phyloP scores from a whole-genome alignment of 1,140 invertebrate species.

The Ericerus pela region DNA sequence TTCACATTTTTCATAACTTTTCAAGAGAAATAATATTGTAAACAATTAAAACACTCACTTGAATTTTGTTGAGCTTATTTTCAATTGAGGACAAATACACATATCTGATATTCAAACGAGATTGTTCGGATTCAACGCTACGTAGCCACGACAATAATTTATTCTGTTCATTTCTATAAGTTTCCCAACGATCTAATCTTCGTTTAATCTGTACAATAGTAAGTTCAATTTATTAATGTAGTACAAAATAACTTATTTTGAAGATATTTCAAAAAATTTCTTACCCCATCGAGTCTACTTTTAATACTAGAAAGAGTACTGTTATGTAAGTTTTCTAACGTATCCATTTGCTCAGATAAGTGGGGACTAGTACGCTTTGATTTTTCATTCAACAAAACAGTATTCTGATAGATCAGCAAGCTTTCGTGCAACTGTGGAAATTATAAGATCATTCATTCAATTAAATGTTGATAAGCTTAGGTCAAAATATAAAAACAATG shows the following conservation, averaged over 20 bases:
- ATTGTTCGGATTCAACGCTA: constrained; percentile 59
- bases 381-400: not conserved
- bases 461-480: too few relatives aligned
- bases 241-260: too few relatives aligned
- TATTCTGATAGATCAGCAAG: not conserved
- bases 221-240: too few relatives aligned
- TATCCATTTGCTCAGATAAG: constrained; percentile 56
- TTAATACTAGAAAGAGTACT: constrained; percentile 65
- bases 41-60: constrained; percentile 21
- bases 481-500: too few relatives aligned
- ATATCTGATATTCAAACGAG: constrained; percentile 59
- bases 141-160: constrained; percentile 62
- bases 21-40: not conserved
- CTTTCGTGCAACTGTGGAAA: not conserved
- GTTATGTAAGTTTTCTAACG: constrained; percentile 68
- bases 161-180: constrained; percentile 55
- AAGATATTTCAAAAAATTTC: constrained; percentile 14
- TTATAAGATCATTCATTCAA: too few relatives aligned
- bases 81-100: constrained; percentile 58
- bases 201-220: constrained; percentile 40
- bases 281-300: constrained; percentile 53
- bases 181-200: constrained; percentile 62
- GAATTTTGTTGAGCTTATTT: constrained; percentile 49
- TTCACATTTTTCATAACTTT: constrained; percentile 1
- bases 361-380: constrained; percentile 27